Percentiles rank a stretch among this genome's conserved stretches.
These are phyloP conservation scores for Oreochromis mossambicus DNA, from an alignment of 2,797 vertebrate species.

Conservation along the genomic window DNA sequence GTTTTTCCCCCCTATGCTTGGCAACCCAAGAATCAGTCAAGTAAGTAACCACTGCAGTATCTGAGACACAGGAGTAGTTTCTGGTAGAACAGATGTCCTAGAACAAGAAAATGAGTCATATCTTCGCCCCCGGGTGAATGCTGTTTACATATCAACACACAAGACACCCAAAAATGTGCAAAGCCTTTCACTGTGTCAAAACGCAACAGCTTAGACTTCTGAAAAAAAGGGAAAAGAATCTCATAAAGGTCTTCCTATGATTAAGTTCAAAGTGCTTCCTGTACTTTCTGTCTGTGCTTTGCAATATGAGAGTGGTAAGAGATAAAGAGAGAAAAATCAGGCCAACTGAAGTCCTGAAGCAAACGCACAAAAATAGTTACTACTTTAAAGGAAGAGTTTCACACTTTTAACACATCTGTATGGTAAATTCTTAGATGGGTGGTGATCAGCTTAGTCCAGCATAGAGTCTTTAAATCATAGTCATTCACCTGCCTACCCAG, in stretches of 20 bases:
- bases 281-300: not conserved
- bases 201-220: not conserved
- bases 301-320: not conserved
- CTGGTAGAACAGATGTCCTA: not conserved
- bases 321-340: not conserved
- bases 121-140: not conserved
- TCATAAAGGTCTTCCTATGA: constrained; percentile 3
- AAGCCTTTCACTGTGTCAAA: not conserved
- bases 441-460: not conserved
- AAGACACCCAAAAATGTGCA: not conserved
- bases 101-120: not conserved
- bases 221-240: not conserved
- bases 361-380: not conserved
- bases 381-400: not conserved
- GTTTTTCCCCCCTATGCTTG: not conserved
- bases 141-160: constrained; percentile 10
- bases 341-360: not conserved
- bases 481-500: not conserved
- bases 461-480: not conserved
- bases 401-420: not conserved
- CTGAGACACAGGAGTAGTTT: not conserved
- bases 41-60: not conserved
- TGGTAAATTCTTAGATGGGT: not conserved
- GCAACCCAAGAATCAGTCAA: not conserved
- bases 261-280: not conserved